Base-by-base conservation (phyloP, 30 jellyfish, hydroid and myxozoan genomes). In the Aurelia sp. region DNA sequence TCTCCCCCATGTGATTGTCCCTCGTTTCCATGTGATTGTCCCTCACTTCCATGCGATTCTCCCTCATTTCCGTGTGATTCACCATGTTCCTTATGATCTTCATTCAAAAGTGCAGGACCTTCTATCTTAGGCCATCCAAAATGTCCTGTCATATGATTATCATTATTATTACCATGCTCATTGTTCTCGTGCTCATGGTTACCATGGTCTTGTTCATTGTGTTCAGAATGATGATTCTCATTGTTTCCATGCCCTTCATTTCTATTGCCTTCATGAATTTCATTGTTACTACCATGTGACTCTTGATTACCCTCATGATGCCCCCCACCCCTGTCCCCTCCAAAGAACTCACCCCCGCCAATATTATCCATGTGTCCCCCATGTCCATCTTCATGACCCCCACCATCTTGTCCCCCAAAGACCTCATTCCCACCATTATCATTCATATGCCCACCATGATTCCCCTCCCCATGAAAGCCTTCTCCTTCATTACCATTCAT, bases 101-200 rank as follows among this genome's bases (percentile, higher is more conserved):
- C 68, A 35, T 62, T 9, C 67, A 77, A 10, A 13, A 77, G 27
- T 24, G 53, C 18, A 3, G 88, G 88, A 19, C 88, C 88, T 35
- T 77, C 57, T 50, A 77, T 15, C 18, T 16, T 77, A 12, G 63
- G 62, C 88, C 88, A 77, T 59, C 71, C 63, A 24, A 55, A 79
- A 22, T 81, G 67, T 35, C 57, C 84, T 13, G 76, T 68, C 84
- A 81, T 50, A 65, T 53, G 67, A 7, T 65, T 27, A 16, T 72
- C 33, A 64, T 73, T 87, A 4, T 72, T 15, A 18, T 22, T 44
- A 41, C 53, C 24, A 41, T 73, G 63, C 8, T 73, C 60, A 74
- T 33, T 74, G 55, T 74, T 72, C 35, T 50, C 71, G 4, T 18
- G 35, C 18, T 24, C 69, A 13, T 72, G 67, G 13, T 48, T 27